Evolutionary conservation across 2,888 invertebrate genomes (phyloP), one percentile per base, ranked within the genome.

Genomic region (Plebejus anna): DNA sequence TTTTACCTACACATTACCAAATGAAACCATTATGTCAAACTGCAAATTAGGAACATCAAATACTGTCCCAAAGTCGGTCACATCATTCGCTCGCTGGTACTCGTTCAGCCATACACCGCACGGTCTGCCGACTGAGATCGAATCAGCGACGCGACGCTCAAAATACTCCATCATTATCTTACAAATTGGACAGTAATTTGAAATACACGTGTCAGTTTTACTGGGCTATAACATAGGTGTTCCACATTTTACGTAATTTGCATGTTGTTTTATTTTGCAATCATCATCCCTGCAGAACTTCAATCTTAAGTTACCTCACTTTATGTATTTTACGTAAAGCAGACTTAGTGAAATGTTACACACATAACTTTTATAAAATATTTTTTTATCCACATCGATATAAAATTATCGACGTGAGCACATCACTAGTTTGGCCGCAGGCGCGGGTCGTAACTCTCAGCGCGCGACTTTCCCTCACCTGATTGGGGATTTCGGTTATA

Each of bases 381-480:
- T 0, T 2, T 38, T 38, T 42, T 47, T 47, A 47, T 55, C 51
- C 16, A 16, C 5, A 66, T 66, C 32, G 66, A 32, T 66, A 61
- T 0, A 28, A 61, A 32, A 36, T 66, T 16, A 66, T 66, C 66
- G 66, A 66, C 36, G 9, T 61, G 7, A 32, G 9, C 61, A 11
- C 61, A 32, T 66, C 16, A 66, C 66, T 36, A 66, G 4, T 6
- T 32, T 28, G 61, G 13, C 66, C 66, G 32, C 61, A 32, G 66
- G 66, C 32, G 36, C 66, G 13, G 36, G 66, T 66, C 66, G 66
- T 66, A 66, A 66, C 66, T 66, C 66, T 66, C 66, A 13, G 13
- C 16, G 11, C 36, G 66, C 61, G 28, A 66, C 66, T 66, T 66
- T 66, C 66, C 66, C 66, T 66, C 66, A 6, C 32, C 32, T 36